phyloP scores from a whole-genome alignment of 2,888 invertebrate species.

The Cerceris ruficornis region DNA sequence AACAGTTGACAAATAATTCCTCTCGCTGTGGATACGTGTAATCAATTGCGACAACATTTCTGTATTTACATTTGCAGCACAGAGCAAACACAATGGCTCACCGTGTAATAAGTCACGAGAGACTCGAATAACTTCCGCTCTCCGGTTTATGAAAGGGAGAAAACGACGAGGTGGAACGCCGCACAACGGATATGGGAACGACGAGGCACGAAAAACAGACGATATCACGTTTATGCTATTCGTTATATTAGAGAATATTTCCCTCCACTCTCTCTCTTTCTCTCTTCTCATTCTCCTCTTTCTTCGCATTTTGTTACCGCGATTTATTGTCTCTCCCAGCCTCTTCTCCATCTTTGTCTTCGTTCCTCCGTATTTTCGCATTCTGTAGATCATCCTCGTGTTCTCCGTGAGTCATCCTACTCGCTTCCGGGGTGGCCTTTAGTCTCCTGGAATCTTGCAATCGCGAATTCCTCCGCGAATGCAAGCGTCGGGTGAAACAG shows the following conservation, averaged over 20 bases:
- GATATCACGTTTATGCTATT: constrained; percentile 33
- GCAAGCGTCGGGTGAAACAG: constrained; percentile 67
- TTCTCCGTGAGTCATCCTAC: constrained; percentile 13
- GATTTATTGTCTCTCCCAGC: constrained; percentile 17
- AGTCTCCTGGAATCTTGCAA: constrained; percentile 74
- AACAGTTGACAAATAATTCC: background rate
- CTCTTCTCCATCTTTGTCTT: constrained; percentile 10
- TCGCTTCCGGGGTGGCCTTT: constrained; percentile 31
- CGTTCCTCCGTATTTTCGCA: constrained; percentile 27
- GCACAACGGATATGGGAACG: background rate
- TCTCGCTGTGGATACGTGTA: no score
- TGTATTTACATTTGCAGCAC: background rate
- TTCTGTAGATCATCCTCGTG: constrained; percentile 39
- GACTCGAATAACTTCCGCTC: background rate
- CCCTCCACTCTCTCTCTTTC: constrained; percentile 14
- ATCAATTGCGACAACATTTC: background rate
- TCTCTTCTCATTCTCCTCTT: background rate
- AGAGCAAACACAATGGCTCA: background rate
- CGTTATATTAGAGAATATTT: constrained; percentile 43
- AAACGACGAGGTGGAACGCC: constrained; percentile 15
- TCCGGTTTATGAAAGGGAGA: background rate
- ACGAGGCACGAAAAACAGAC: constrained; percentile 9
- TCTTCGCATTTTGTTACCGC: constrained; percentile 21
- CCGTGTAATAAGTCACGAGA: background rate
- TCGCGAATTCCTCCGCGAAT: constrained; percentile 76